These are phyloP conservation scores for Lophotis ruficrista DNA, from an alignment of 2,113 vertebrate genomes.

Conservation along the genomic window DNA sequence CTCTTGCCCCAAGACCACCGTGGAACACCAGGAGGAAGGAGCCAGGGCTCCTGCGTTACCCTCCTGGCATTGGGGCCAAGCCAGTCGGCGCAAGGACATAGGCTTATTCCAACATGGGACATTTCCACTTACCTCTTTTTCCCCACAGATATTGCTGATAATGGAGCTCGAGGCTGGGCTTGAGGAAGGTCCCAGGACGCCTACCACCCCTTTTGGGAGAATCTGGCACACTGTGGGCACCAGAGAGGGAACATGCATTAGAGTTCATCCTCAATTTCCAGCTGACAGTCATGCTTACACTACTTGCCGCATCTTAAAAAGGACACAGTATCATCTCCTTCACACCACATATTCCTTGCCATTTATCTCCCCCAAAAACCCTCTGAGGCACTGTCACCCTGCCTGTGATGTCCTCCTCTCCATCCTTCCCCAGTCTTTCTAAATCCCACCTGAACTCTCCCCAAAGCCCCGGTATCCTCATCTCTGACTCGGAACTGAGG, in stretches of 20 bases:
- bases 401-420: not conserved
- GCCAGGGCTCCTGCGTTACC: not conserved
- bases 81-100: accelerated
- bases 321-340: accelerated
- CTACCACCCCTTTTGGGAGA: conserved; percentile 96
- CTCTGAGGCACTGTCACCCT: not conserved
- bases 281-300: not conserved
- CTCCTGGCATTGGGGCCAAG: not conserved
- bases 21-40: accelerated
- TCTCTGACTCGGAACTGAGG: not conserved
- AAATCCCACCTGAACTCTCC: not conserved
- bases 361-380: not conserved
- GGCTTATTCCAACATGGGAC: accelerated
- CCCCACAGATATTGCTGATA: conserved; percentile 99
- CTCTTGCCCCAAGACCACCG: not conserved
- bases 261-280: not conserved
- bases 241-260: not conserved
- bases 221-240: conserved; percentile 93
- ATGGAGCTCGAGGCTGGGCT: conserved; percentile 98
- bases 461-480: not conserved
- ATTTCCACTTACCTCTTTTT: conserved; percentile 91
- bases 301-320: not conserved
- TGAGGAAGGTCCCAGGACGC: conserved; percentile 93
- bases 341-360: not conserved
- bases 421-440: not conserved